Conservation (phyloP, 2,113 vertebrate genomes). For the Tringa solitaria region DNA sequence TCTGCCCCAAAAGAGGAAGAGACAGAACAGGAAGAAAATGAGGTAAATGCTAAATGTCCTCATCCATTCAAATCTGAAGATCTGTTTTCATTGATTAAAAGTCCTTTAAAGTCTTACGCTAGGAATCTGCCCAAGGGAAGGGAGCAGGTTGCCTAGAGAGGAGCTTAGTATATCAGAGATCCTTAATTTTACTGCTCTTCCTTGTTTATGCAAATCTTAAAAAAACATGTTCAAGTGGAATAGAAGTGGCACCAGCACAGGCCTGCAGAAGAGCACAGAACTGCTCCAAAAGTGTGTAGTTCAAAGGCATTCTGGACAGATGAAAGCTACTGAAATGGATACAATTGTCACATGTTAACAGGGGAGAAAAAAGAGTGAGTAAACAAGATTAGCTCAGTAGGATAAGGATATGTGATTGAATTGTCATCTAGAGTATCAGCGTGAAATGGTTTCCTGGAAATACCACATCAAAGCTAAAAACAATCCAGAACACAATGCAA, state of each 20-base stretch:
- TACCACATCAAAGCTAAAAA: slow-evolving; percentile 66
- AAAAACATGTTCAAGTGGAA: not conserved
- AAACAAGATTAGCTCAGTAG: slow-evolving; percentile 65
- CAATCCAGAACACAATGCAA: slow-evolving; percentile 47
- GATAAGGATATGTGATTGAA: slow-evolving; percentile 63
- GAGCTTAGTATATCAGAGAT: slow-evolving; percentile 3
- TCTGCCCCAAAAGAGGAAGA: not conserved
- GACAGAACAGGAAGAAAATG: not conserved
- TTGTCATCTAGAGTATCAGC: slow-evolving; percentile 61
- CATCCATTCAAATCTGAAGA: slow-evolving; percentile 1
- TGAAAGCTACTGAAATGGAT: slow-evolving; percentile 58
- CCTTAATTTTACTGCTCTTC: slow-evolving; percentile 11
- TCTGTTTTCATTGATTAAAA: slow-evolving; percentile 5
- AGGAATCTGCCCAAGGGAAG: slow-evolving; percentile 13
- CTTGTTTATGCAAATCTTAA: slow-evolving; percentile 35
- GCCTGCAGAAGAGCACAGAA: slow-evolving; percentile 8
- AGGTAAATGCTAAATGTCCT: not conserved
- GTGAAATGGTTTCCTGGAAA: slow-evolving; percentile 60
- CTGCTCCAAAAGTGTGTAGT: not conserved
- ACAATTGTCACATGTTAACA: slow-evolving; percentile 56
- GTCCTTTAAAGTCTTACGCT: not conserved
- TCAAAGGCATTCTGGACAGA: slow-evolving; percentile 38
- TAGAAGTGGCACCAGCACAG: not conserved
- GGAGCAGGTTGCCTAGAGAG: not conserved
- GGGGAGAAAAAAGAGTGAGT: slow-evolving; percentile 32